A percentile compares a stretch with the other conserved stretches of the same genome.
phyloP scores from a whole-genome alignment of 2,113 vertebrate genomes.

The Trogon melanurus region DNA sequence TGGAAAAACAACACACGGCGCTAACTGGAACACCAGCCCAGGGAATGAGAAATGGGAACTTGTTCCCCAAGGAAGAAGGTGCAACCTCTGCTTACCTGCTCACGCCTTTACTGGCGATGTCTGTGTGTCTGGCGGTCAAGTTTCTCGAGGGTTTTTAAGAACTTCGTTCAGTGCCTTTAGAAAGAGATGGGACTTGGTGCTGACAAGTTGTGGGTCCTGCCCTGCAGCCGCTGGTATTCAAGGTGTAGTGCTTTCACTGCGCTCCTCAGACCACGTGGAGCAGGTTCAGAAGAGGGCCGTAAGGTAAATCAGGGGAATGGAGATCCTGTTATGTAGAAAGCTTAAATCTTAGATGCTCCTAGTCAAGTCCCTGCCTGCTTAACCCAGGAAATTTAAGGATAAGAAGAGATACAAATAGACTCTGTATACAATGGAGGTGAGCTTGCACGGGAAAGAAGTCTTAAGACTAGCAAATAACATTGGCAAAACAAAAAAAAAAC shows the following conservation, averaged over 20 bases:
- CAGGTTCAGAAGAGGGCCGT: background rate
- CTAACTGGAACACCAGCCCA: background rate
- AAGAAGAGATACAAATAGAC: background rate
- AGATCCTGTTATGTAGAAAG: background rate
- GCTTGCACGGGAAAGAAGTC: background rate
- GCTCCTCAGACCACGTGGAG: background rate
- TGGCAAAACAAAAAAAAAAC: background rate
- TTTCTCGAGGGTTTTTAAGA: background rate
- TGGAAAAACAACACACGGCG: background rate
- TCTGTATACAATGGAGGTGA: background rate
- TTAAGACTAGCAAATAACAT: background rate
- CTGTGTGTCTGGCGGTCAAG: background rate
- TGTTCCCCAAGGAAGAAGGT: background rate
- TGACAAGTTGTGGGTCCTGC: background rate
- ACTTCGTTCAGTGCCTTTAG: background rate
- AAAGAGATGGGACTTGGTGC: background rate
- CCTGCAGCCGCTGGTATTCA: background rate
- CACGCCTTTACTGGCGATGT: rapidly evolving
- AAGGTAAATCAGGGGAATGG: background rate
- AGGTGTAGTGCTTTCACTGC: background rate
- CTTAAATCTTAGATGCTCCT: background rate
- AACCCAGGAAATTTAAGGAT: background rate
- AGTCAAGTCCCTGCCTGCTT: background rate
- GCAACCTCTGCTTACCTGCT: background rate
- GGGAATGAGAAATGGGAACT: background rate